A percentile compares a stretch with the other conserved stretches of the same genome.
phyloP scores from a whole-genome alignment of 1,140 invertebrate species.

The Ceratina australensis region DNA sequence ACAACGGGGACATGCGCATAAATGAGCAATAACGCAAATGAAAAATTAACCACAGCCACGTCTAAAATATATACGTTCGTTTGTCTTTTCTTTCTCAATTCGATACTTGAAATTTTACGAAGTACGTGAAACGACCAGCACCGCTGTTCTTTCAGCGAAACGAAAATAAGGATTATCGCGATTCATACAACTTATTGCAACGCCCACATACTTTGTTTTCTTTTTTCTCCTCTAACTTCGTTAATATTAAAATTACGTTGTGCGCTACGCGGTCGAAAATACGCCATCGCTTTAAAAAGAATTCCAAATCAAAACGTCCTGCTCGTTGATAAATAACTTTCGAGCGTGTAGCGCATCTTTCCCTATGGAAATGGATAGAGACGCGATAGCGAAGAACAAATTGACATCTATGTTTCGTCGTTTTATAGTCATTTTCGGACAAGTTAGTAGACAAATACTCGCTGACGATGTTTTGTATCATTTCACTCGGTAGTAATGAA shows the following conservation, averaged over 20 bases:
- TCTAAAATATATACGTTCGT: constrained; percentile 5
- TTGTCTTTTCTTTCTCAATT: constrained; percentile 10
- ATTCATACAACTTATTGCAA: constrained; percentile 37
- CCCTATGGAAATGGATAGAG: constrained; percentile 19
- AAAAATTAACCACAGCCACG: constrained; percentile 33
- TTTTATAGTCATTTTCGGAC: background rate
- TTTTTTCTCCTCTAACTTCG: constrained; percentile 1
- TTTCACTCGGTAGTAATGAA: constrained; percentile 1
- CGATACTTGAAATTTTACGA: background rate
- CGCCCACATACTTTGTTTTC: constrained; percentile 6
- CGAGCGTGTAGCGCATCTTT: constrained; percentile 6
- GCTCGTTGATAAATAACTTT: background rate
- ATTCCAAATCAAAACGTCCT: background rate
- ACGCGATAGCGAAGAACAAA: background rate
- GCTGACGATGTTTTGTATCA: background rate
- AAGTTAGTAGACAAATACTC: background rate
- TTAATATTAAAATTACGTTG: constrained; percentile 40
- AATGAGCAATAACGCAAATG: constrained; percentile 1
- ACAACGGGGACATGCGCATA: background rate
- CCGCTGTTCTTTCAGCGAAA: constrained; percentile 18
- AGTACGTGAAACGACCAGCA: constrained; percentile 33
- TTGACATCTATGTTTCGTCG: background rate
- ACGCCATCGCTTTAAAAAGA: background rate
- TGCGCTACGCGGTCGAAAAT: constrained; percentile 11
- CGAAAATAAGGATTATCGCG: constrained; percentile 26